A percentile compares a stretch with the other conserved stretches of the same genome.
Conservation (phyloP, 2,113 vertebrate species). For the Cinclus cinclus region DNA sequence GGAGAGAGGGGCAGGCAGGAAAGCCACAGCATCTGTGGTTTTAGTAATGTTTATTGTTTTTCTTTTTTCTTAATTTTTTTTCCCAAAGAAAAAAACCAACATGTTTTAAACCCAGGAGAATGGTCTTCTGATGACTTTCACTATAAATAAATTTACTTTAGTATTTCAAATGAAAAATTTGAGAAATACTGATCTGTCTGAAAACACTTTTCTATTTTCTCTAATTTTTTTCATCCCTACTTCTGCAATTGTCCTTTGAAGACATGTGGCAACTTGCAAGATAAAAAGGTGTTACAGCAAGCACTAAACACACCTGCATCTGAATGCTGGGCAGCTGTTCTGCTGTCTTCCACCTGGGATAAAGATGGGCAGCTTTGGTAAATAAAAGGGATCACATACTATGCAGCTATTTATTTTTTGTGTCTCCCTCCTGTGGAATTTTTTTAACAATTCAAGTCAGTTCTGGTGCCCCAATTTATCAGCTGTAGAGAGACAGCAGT, state of each 20-base stretch:
- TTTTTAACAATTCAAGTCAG: not conserved
- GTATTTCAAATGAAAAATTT: constrained; percentile 53
- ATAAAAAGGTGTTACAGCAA: not conserved
- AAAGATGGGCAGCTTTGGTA: not conserved
- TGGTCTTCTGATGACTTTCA: constrained; percentile 74
- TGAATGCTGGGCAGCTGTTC: constrained; percentile 1
- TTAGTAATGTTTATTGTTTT: constrained; percentile 34
- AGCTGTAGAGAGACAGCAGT: not conserved
- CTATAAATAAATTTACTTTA: constrained; percentile 75
- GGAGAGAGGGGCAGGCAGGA: constrained; percentile 6
- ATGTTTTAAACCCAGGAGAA: constrained; percentile 72
- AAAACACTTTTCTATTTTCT: not conserved
- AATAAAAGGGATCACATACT: constrained; percentile 28
- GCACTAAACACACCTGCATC: not conserved
- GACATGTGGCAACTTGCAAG: not conserved
- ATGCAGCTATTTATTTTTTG: not conserved
- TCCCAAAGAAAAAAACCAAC: constrained; percentile 34
- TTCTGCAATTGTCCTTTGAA: not conserved
- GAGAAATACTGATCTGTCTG: not conserved
- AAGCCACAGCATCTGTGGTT: constrained; percentile 81
- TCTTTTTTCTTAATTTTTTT: constrained; percentile 8
- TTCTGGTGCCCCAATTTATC: not conserved
- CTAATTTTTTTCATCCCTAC: not conserved
- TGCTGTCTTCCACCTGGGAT: not conserved
- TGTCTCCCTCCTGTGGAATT: not conserved